Percentiles rank a stretch among this genome's conserved stretches.
phyloP scores from a whole-genome alignment of 2,113 vertebrate species.

The Myiozetetes cayanensis region DNA sequence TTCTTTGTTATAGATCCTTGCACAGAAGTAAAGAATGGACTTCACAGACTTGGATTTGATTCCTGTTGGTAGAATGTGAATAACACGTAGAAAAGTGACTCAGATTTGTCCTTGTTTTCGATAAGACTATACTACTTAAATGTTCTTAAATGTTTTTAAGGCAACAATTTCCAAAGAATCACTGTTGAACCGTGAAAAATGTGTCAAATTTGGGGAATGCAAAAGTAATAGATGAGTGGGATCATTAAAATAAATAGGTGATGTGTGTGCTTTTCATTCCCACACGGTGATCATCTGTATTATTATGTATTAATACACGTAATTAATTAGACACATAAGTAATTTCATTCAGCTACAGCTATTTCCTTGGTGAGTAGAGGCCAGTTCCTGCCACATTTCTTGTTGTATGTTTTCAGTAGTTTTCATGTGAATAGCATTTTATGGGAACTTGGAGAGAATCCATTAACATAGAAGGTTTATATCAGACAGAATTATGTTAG shows the following conservation, averaged over 20 bases:
- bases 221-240: not conserved
- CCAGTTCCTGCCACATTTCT: not conserved
- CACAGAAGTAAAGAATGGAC: accelerated
- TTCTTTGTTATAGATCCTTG: not conserved
- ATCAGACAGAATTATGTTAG: not conserved
- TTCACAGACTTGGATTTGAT: not conserved
- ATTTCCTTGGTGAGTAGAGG: not conserved
- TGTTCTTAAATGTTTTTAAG: not conserved
- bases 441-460: not conserved
- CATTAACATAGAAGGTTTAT: not conserved
- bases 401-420: not conserved
- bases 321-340: not conserved
- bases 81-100: not conserved
- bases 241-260: not conserved
- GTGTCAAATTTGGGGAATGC: not conserved
- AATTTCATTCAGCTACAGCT: not conserved
- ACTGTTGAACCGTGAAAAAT: not conserved
- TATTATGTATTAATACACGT: not conserved
- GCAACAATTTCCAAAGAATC: not conserved
- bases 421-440: not conserved
- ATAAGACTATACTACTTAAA: not conserved
- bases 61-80: not conserved
- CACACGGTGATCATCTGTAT: not conserved
- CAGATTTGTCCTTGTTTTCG: not conserved
- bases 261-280: not conserved